phyloP scores from a whole-genome alignment of 2,888 invertebrate species.

The Caenorhabditis virilis region DNA sequence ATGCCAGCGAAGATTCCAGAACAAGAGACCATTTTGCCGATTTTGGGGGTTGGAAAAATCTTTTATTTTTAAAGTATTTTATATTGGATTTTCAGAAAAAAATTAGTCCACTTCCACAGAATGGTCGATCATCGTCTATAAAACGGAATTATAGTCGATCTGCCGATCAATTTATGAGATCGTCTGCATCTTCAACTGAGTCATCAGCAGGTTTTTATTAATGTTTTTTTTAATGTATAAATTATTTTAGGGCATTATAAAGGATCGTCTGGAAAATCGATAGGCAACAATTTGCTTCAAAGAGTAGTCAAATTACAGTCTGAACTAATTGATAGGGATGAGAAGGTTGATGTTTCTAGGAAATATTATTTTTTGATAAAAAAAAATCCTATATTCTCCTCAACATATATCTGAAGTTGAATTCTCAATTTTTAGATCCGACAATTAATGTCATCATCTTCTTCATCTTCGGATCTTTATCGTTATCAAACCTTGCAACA shows the following conservation, averaged over 20 bases:
- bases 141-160: slow-evolving; percentile 2
- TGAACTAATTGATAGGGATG: slow-evolving; percentile 50
- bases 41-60: slow-evolving; percentile 2
- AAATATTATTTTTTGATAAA: background rate
- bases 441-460: slow-evolving; percentile 1
- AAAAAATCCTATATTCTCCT: background rate
- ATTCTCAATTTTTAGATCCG: slow-evolving; percentile 16
- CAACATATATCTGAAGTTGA: background rate
- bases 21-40: slow-evolving; percentile 1
- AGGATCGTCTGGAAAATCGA: slow-evolving; percentile 10
- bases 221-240: background rate
- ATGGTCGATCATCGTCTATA: no score
- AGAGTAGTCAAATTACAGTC: slow-evolving; percentile 54
- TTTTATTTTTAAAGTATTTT: slow-evolving; percentile 2
- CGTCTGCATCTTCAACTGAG: slow-evolving; percentile 28
- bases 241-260: background rate
- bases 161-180: slow-evolving; percentile 6
- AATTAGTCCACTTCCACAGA: background rate
- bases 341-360: slow-evolving; percentile 31
- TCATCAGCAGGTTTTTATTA: background rate
- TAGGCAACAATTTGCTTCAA: slow-evolving; percentile 51
- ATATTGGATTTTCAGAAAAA: background rate
- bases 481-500: background rate
- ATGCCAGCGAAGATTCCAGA: slow-evolving; percentile 2
- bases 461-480: background rate